These are phyloP conservation scores for Sisor rabdophorus DNA, from an alignment of 2,113 vertebrate species.

Conservation along the genomic window DNA sequence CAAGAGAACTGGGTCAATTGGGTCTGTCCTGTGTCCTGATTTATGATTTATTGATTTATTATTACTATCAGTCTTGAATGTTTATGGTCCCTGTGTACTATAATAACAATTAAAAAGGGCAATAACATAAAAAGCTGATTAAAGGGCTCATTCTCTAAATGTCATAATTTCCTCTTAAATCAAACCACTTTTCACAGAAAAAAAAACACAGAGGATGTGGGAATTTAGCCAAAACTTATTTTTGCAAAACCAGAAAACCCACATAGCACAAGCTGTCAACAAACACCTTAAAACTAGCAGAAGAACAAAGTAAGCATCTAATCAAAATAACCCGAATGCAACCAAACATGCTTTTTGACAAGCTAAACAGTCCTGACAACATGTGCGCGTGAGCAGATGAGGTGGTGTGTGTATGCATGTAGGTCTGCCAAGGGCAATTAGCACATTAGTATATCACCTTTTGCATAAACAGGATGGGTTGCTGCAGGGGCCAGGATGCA, in stretches of 20 bases:
- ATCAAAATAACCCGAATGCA: conserved; percentile 34
- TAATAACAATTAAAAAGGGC: conserved; percentile 26
- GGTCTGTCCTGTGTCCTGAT: conserved; percentile 25
- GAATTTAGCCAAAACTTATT: conserved; percentile 3
- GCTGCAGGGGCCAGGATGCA: conserved; percentile 32
- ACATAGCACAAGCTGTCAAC: not conserved
- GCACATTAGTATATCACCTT: conserved; percentile 21
- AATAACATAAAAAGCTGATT: conserved; percentile 32
- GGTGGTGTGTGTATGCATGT: conserved; percentile 6
- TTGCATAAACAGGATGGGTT: conserved; percentile 49
- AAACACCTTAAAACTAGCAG: conserved; percentile 26
- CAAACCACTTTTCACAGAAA: not conserved
- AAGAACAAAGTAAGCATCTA: conserved; percentile 27
- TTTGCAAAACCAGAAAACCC: conserved; percentile 19
- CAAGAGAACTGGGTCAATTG: conserved; percentile 36
- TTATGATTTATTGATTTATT: conserved; percentile 32
- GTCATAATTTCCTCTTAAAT: conserved; percentile 1
- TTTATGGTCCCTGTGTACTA: conserved; percentile 30
- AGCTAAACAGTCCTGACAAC: conserved; percentile 2
- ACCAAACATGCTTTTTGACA: conserved; percentile 16
- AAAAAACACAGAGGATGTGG: not conserved
- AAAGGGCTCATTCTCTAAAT: conserved; percentile 7
- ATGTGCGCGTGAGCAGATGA: not conserved
- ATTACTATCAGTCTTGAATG: conserved; percentile 16
- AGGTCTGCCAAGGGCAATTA: conserved; percentile 21